phyloP scores from a whole-genome alignment of 2,797 vertebrate genomes.

The Anableps anableps region DNA sequence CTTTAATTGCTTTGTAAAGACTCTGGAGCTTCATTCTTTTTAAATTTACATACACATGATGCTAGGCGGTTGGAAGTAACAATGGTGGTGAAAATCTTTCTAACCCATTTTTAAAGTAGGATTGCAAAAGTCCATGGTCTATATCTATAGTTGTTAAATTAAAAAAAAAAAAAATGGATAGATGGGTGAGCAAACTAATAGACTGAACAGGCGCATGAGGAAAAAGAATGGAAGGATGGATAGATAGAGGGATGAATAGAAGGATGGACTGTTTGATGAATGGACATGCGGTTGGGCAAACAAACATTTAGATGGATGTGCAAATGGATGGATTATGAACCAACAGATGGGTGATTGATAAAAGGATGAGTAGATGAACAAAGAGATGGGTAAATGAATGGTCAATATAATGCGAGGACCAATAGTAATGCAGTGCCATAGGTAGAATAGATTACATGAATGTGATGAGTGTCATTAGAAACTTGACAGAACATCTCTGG shows the following conservation, averaged over 20 bases:
- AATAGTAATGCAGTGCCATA: background rate
- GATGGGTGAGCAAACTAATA: background rate
- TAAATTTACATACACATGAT: conserved; percentile 38
- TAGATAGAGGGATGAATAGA: background rate
- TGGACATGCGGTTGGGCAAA: background rate
- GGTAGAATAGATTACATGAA: background rate
- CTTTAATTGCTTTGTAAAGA: conserved; percentile 45
- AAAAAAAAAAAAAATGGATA: background rate
- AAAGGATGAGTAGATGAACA: background rate
- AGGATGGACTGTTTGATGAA: background rate
- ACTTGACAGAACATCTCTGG: background rate
- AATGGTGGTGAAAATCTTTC: conserved; percentile 18
- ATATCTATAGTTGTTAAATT: background rate
- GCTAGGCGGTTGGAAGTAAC: conserved; percentile 32
- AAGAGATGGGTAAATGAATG: background rate
- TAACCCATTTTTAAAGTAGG: background rate
- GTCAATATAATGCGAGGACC: background rate
- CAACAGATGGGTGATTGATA: background rate
- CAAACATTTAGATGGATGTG: background rate
- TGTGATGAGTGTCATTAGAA: background rate
- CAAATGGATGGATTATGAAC: background rate
- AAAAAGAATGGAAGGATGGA: background rate
- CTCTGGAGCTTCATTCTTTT: conserved; percentile 43
- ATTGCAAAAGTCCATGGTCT: too few species aligned
- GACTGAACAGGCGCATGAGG: background rate